Base-by-base conservation (phyloP, 2,797 vertebrate genomes). In the Hirundo rustica region DNA sequence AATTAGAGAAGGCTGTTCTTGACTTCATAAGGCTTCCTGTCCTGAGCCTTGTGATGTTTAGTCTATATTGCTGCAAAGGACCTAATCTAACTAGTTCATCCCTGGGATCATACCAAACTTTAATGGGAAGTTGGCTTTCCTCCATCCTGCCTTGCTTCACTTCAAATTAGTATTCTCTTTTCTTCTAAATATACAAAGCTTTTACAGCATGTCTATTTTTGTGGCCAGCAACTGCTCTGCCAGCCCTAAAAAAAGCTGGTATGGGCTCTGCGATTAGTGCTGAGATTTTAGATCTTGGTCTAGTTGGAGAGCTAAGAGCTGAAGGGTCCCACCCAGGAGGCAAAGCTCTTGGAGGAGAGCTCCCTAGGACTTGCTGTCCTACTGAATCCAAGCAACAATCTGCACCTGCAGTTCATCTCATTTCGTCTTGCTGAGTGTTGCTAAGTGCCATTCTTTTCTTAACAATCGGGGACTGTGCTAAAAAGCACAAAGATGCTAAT, bases 351-450 rank as follows among this genome's bases (percentile, higher is more conserved):
- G 55, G 66, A 73, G 60, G 22, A 57, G 44, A 29, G 3, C 6
- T 54, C 66, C 47, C 26, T 71, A 18, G 42, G 38, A 60, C 36
- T 13, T 2, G 0, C 72, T 73, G 40, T 64, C 48, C 47, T 0
- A 0, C 7, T 64, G 78, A 67, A 74, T 10, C 10, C 1, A 2
- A 48, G 79, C 1, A 2, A 38, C 26, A 34, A 57, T 70, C 29
- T 19, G 34, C 60, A 67, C 34, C 57, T 51, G 50, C 22, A 44
- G 34, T 50, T 65, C 0, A 0, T 44, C 34, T 87, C 1, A 0
- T 30, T 68, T 38, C 3, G 1, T 32, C n/a, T 32, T 65, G 40
- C 64, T 22, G 29, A 20, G 21, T 27, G 21, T 67, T 10, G 7
- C 44, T 14, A 78, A 93, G 58, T 16, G 19, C 71, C 25, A 42